These are phyloP conservation scores for Andrena camellia DNA, from an alignment of 2,888 invertebrate species.

Conservation along the genomic window DNA sequence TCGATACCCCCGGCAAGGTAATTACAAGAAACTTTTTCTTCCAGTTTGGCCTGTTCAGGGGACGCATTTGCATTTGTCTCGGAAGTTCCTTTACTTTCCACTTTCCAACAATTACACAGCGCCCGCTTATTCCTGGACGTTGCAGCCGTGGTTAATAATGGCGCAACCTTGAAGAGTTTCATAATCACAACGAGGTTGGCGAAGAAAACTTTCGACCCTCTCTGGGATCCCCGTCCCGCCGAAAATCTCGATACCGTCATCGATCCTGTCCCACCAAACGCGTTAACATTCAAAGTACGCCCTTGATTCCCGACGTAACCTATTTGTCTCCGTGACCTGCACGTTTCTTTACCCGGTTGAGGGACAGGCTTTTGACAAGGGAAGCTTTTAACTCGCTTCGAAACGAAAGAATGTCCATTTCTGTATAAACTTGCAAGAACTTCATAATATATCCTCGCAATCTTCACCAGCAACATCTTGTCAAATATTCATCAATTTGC, in stretches of 20 bases:
- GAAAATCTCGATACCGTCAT: conserved; percentile 46
- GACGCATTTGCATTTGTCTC: conserved; percentile 51
- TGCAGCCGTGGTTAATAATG: neutral
- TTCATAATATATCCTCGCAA: neutral
- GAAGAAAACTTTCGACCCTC: neutral
- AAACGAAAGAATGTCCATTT: neutral
- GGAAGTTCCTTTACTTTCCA: conserved; percentile 37
- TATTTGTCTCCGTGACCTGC: conserved; percentile 52
- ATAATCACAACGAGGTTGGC: neutral
- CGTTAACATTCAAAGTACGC: conserved; percentile 62
- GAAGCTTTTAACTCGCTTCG: neutral
- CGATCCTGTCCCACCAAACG: conserved; percentile 17
- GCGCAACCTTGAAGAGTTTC: conserved; percentile 5
- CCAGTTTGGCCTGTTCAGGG: conserved; percentile 13
- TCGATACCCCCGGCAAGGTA: conserved; percentile 8
- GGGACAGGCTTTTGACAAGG: neutral
- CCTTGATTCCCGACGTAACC: conserved; percentile 45
- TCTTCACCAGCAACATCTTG: too few relatives aligned
- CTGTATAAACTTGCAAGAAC: neutral
- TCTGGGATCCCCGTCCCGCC: neutral
- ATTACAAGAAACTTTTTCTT: conserved; percentile 45
- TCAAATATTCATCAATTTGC: too few relatives aligned
- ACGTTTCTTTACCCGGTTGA: conserved; percentile 14
- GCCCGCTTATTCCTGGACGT: conserved; percentile 21
- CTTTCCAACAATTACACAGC: conserved; percentile 31